Evolutionary conservation across 1,140 invertebrate genomes (phyloP), one percentile per base, ranked within the genome.

Genomic region (Hermetia illucens): DNA sequence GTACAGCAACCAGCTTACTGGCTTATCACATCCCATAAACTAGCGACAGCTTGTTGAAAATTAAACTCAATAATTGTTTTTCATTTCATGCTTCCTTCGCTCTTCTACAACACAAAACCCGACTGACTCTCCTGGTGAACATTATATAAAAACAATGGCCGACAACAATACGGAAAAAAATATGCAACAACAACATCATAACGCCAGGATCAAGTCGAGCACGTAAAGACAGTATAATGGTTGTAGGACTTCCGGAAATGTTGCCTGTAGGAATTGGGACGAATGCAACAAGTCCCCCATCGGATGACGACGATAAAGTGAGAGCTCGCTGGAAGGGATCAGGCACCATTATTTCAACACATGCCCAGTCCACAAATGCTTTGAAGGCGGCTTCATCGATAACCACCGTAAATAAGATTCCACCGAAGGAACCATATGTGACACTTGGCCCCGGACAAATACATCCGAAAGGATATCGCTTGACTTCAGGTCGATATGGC

Each of bases 381-480:
- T 45, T 58, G 16, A 58, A 58, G 22, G 54, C 55, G 34, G 55
- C 55, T 10, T 45, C 55, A 13, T 58, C 55, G 22, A 48, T 42
- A 3, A 47, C 55, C 15, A 58, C 58, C 43, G 55, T 58, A 34
- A 37, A 17, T 33, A 33, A 33, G 19, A 33, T 33, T 4, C 9
- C 9, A 17, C 12, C 55, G n/a, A 16, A n/a, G 19, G 10, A 15
- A 16, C 10, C 16, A 13, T 27, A 27, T 27, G 24, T 27, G 24
- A 52, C 50, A 8, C 52, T 85, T 36, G 82, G 82, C 17, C 80
- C 81, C 16, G 80, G 80, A 31, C 82, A 87, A 55, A 70, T 86
- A 48, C 72, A 75, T 55, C 82, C 82, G 18, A 71, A 76, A 41
- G 79, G 76, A 47, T 77, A 75, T 43, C 72, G 72, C 35, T 58